A percentile compares a stretch with the other conserved stretches of the same genome.
These are phyloP conservation scores for Entomyzon cyanotis DNA, from an alignment of 2,113 vertebrate genomes.

Conservation along the genomic window DNA sequence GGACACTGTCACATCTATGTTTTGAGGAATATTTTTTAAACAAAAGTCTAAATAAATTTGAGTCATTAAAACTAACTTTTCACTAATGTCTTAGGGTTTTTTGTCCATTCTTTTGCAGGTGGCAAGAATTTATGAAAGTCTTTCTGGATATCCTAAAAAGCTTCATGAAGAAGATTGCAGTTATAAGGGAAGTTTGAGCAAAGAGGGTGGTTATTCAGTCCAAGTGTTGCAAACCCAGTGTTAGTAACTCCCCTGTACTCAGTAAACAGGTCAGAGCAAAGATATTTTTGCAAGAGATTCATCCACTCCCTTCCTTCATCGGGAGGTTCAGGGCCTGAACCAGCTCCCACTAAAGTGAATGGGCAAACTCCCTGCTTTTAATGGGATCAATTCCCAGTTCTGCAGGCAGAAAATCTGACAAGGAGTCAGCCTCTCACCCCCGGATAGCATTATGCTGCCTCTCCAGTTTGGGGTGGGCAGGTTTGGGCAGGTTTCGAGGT, in stretches of 20 bases:
- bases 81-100: fast-evolving
- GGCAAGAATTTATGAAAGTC: background rate
- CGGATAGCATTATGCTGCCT: fast-evolving
- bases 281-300: background rate
- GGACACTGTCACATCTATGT: fast-evolving
- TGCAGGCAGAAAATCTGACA: background rate
- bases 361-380: background rate
- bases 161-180: background rate
- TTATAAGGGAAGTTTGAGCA: background rate
- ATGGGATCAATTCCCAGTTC: background rate
- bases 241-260: background rate
- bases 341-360: background rate
- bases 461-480: fast-evolving
- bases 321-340: background rate
- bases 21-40: background rate
- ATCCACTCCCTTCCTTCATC: background rate
- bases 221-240: background rate
- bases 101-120: background rate
- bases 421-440: background rate
- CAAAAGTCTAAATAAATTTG: background rate
- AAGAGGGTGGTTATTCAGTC: background rate
- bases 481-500: background rate
- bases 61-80: background rate
- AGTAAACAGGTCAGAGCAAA: background rate
- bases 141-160: background rate